phyloP scores from a whole-genome alignment of 2,888 invertebrate genomes.

The Drosophila glabriapex region DNA sequence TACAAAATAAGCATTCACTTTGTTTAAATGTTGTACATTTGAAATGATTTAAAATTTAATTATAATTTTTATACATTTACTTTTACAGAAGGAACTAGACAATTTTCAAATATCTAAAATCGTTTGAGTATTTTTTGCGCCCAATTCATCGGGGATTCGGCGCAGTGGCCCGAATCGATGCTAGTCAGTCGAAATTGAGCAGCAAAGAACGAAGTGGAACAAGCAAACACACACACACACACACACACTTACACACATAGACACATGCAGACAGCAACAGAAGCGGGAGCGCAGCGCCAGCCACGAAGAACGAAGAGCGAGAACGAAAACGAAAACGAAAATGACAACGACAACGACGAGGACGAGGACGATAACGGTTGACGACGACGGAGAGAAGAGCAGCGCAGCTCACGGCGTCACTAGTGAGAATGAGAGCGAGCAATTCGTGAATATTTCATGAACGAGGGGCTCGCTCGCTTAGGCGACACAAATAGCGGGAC shows the following conservation, averaged over 20 bases:
- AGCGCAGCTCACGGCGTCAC: constrained; percentile 41
- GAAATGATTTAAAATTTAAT: not conserved
- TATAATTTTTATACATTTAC: too few species aligned
- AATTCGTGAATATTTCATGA: constrained; percentile 82
- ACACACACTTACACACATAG: not conserved
- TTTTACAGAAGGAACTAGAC: rapidly evolving
- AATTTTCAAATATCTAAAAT: constrained; percentile 54
- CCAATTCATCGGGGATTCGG: constrained; percentile 68
- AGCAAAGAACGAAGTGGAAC: constrained; percentile 39
- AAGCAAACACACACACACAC: constrained; percentile 23
- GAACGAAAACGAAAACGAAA: constrained; percentile 13
- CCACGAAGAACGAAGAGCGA: constrained; percentile 28
- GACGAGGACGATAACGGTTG: constrained; percentile 27
- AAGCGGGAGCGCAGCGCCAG: constrained; percentile 41
- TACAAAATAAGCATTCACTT: not conserved
- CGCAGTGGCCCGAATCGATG: constrained; percentile 79
- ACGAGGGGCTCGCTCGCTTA: constrained; percentile 66
- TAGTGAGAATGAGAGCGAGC: constrained; percentile 78
- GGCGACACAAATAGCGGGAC: constrained; percentile 59
- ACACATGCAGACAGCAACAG: not conserved
- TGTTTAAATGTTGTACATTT: not conserved
- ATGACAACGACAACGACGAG: constrained; percentile 29
- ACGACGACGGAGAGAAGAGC: constrained; percentile 49
- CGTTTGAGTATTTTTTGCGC: constrained; percentile 41
- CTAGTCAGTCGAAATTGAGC: constrained; percentile 34